Evolutionary conservation across 2,888 invertebrate species (phyloP).

Genomic region (Drosophila affinis): DNA sequence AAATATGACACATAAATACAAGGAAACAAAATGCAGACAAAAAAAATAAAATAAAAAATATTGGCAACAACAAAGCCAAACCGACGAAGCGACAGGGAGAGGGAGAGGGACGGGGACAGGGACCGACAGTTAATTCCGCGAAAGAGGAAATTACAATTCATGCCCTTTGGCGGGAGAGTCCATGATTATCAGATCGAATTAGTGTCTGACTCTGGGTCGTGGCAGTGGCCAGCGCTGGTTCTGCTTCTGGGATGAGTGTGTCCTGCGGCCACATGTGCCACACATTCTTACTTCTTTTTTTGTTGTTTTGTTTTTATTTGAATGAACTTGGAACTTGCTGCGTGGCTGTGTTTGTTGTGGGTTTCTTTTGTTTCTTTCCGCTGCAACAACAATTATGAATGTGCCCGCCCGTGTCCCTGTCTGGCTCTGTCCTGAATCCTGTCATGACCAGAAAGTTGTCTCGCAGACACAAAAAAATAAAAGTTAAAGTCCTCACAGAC

Average conservation of each 20-base stretch:
- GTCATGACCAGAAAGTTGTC: slow-evolving; percentile 62
- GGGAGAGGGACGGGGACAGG: slow-evolving; percentile 42
- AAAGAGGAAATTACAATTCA: slow-evolving; percentile 84
- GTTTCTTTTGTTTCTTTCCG: slow-evolving; percentile 49
- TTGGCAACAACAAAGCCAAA: slow-evolving; percentile 50
- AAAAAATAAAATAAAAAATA: slow-evolving; percentile 16
- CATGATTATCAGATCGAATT: slow-evolving; percentile 84
- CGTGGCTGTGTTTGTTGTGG: slow-evolving; percentile 31
- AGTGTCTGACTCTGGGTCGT: slow-evolving; percentile 74
- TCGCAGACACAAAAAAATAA: slow-evolving; percentile 1
- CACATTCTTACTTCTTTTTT: slow-evolving; percentile 25
- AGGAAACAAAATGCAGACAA: slow-evolving; percentile 52
- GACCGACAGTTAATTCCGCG: slow-evolving; percentile 83
- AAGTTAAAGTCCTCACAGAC: slow-evolving; percentile 12
- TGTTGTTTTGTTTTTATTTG: slow-evolving; percentile 64
- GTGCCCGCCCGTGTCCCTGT: slow-evolving; percentile 17
- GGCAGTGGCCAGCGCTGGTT: slow-evolving; percentile 47
- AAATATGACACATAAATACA: slow-evolving; percentile 73
- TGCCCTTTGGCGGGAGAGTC: slow-evolving; percentile 82
- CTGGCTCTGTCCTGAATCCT: slow-evolving; percentile 50
- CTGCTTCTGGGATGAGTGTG: slow-evolving; percentile 28
- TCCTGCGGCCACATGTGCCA: slow-evolving; percentile 45
- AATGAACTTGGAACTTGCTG: slow-evolving; percentile 69
- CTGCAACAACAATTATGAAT: slow-evolving; percentile 34
- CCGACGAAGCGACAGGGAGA: slow-evolving; percentile 57